Conservation (phyloP, 64 coral and sea anemone species). For the Montipora sp. region DNA sequence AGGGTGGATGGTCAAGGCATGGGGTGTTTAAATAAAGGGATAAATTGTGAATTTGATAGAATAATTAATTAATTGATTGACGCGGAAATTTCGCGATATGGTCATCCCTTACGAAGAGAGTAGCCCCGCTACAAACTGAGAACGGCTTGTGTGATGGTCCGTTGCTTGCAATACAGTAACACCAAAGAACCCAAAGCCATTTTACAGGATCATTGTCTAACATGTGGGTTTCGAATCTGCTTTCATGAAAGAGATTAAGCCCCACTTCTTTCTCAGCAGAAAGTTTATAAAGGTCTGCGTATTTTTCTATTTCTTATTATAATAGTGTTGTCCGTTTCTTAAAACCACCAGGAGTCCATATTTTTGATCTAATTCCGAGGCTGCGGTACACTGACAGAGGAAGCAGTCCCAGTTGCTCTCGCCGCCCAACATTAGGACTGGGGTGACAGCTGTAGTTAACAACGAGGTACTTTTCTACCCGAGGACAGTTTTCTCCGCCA, state of each 20-base stretch:
- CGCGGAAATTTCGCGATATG: no score
- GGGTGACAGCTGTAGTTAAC: conserved; percentile 84
- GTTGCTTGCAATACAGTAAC: neutral
- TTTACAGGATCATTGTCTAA: neutral
- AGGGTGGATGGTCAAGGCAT: no score
- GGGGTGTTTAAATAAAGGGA: no score
- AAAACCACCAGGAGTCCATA: conserved; percentile 32
- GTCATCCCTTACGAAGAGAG: no score
- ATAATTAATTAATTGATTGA: no score
- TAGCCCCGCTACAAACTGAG: neutral
- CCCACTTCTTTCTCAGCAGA: neutral
- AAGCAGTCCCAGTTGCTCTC: conserved; percentile 82
- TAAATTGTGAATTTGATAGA: no score
- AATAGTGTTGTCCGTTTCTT: neutral
- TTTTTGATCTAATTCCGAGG: conserved; percentile 54
- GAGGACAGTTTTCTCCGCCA: conserved; percentile 90
- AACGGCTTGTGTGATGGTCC: neutral
- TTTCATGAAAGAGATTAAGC: neutral
- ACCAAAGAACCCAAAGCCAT: neutral
- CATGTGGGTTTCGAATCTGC: neutral
- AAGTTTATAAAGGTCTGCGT: neutral
- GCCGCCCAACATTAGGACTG: conserved; percentile 66
- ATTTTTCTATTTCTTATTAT: neutral
- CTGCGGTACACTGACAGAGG: conserved; percentile 76
- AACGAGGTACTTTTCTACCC: conserved; percentile 77